A percentile compares a stretch with the other conserved stretches of the same genome.
phyloP scores from a whole-genome alignment of 2,797 vertebrate genomes.

The Merluccius polli region DNA sequence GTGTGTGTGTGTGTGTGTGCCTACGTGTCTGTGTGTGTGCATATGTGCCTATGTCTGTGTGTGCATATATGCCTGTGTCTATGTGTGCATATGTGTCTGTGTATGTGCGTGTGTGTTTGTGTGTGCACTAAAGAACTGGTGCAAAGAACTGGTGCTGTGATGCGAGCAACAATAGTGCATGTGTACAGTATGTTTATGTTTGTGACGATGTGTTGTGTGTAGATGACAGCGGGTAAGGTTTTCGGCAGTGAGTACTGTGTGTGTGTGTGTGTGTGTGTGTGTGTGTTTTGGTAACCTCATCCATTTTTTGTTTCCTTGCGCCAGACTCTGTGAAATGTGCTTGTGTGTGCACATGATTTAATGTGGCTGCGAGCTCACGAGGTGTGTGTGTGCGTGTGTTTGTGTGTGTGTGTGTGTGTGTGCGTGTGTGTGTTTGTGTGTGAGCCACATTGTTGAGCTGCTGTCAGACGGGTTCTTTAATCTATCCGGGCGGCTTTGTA shows the following conservation, averaged over 20 bases:
- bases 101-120: conserved; percentile 5
- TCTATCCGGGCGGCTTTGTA: conserved; percentile 65
- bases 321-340: conserved; percentile 3
- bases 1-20: conserved; percentile 17
- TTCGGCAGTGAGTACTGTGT: conserved; percentile 16
- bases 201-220: conserved; percentile 21
- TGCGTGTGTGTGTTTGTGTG: no score
- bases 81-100: conserved; percentile 17
- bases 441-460: conserved; percentile 41
- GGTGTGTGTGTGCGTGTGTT: conserved; percentile 17
- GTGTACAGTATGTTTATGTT: not conserved
- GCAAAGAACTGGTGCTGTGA: not conserved
- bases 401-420: no score
- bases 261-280: conserved; percentile 7
- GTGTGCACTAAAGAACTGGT: not conserved
- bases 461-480: conserved; percentile 60
- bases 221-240: conserved; percentile 14
- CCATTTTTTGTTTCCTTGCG: conserved; percentile 19
- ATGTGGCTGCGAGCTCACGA: not conserved
- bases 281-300: conserved; percentile 5
- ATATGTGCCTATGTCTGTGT: conserved; percentile 15
- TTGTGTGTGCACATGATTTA: conserved; percentile 2
- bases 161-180: not conserved
- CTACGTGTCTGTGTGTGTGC: conserved; percentile 17
- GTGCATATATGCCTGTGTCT: conserved; percentile 10